These are phyloP conservation scores for Pectinophora gossypiella DNA, from an alignment of 1,140 invertebrate species.

Conservation along the genomic window DNA sequence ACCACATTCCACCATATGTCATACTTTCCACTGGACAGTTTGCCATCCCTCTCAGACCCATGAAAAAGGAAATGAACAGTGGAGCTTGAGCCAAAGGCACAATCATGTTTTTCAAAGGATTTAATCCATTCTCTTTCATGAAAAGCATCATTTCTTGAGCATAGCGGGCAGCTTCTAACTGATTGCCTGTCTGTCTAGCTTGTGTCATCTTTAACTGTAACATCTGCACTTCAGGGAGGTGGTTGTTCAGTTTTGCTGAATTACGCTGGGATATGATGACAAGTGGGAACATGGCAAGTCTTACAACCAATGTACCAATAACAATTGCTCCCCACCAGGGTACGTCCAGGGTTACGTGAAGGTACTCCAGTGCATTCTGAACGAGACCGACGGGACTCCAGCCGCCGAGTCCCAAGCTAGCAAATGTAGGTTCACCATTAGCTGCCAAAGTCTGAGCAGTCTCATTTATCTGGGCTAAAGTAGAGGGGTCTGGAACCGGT, in stretches of 20 bases:
- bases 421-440: slow-evolving; percentile 85
- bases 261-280: slow-evolving; percentile 88
- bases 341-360: slow-evolving; percentile 85
- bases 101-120: slow-evolving; percentile 88
- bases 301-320: slow-evolving; percentile 84
- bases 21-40: slow-evolving; percentile 92
- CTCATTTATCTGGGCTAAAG: slow-evolving; percentile 40
- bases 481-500: slow-evolving; percentile 52
- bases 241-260: slow-evolving; percentile 85
- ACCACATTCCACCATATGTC: slow-evolving; percentile 90
- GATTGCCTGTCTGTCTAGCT: slow-evolving; percentile 87
- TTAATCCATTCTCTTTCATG: slow-evolving; percentile 88
- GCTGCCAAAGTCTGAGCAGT: slow-evolving; percentile 67
- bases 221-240: slow-evolving; percentile 86
- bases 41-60: slow-evolving; percentile 89
- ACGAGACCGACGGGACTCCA: slow-evolving; percentile 87
- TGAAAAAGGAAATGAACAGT: slow-evolving; percentile 93
- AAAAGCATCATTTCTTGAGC: slow-evolving; percentile 85
- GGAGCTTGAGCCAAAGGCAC: slow-evolving; percentile 90
- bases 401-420: slow-evolving; percentile 87
- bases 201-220: slow-evolving; percentile 89
- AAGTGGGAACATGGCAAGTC: slow-evolving; percentile 87
- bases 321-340: slow-evolving; percentile 95
- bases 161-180: slow-evolving; percentile 83
- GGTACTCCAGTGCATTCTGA: slow-evolving; percentile 86